Evolutionary conservation across 2,113 vertebrate genomes (phyloP).

Genomic region (Sinosuthora webbiana): DNA sequence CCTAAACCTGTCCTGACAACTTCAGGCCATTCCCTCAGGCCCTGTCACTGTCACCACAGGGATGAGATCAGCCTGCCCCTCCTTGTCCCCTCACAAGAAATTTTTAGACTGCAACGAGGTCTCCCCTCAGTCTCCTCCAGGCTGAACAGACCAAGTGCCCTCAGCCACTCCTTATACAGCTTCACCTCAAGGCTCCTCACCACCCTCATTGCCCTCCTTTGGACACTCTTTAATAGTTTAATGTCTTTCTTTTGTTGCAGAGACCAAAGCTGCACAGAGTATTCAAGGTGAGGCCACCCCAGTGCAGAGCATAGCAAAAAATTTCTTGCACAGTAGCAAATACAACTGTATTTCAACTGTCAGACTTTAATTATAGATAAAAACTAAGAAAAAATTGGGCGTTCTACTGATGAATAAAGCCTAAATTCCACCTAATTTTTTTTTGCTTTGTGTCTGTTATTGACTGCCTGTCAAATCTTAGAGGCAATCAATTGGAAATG

Average conservation of each 20-base stretch:
- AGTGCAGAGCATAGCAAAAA: background rate
- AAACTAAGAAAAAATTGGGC: background rate
- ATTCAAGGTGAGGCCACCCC: background rate
- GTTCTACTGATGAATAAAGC: background rate
- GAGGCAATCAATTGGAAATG: background rate
- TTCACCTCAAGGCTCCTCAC: background rate
- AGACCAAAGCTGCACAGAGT: background rate
- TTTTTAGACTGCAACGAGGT: accelerated
- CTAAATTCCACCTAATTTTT: background rate
- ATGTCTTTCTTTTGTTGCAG: background rate
- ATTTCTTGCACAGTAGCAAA: background rate
- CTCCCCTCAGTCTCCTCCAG: background rate
- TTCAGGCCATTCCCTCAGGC: accelerated
- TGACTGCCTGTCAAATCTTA: background rate
- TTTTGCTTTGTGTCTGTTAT: background rate
- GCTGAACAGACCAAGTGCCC: background rate
- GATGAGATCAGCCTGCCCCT: too few relatives aligned
- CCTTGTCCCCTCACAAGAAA: accelerated
- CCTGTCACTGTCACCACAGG: background rate
- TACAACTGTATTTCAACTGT: background rate
- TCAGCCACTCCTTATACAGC: accelerated
- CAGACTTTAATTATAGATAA: background rate
- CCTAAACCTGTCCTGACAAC: accelerated
- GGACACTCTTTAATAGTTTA: background rate
- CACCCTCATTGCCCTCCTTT: accelerated